Percentiles rank a stretch among this genome's conserved stretches.
These are phyloP conservation scores for Zoanthus solanderi DNA, from an alignment of 92 coral and sea anemone species.

Conservation along the genomic window DNA sequence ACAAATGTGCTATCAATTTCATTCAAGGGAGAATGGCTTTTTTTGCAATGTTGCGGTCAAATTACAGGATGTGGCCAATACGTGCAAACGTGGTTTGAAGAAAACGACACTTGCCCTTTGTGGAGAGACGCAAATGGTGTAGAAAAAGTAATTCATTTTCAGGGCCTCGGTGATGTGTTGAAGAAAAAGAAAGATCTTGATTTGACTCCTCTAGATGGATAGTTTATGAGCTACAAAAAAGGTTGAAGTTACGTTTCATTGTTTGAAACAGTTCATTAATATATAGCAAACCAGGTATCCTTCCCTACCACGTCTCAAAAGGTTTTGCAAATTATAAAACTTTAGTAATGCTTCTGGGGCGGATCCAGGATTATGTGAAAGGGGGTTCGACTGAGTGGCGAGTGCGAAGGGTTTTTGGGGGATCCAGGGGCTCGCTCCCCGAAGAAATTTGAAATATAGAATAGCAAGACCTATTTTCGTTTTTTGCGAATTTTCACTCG, in stretches of 20 bases:
- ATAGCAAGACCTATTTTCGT: too few relatives aligned
- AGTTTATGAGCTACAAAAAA: neutral
- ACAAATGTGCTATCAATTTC: neutral
- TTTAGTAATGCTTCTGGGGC: too few relatives aligned
- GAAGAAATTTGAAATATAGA: too few relatives aligned
- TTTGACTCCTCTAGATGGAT: neutral
- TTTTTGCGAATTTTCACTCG: too few relatives aligned
- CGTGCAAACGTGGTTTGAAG: constrained; percentile 7
- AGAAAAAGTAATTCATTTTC: neutral
- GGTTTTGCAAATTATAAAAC: too few relatives aligned
- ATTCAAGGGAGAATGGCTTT: neutral
- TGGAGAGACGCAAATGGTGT: constrained; percentile 2
- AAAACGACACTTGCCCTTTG: constrained; percentile 5
- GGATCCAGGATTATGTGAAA: too few relatives aligned
- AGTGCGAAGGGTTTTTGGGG: too few relatives aligned
- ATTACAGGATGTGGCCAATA: neutral
- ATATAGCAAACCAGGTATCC: too few relatives aligned
- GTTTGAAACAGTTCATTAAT: neutral
- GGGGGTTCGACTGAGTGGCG: too few relatives aligned
- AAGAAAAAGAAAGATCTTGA: neutral
- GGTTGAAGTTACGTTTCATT: neutral
- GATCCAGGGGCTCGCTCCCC: too few relatives aligned
- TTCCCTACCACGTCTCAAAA: too few relatives aligned
- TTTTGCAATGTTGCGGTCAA: neutral
- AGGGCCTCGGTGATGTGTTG: constrained; percentile 6